A percentile compares a stretch with the other conserved stretches of the same genome.
Conservation (phyloP, 2,888 invertebrate genomes). For the Coelopa pilipes region DNA sequence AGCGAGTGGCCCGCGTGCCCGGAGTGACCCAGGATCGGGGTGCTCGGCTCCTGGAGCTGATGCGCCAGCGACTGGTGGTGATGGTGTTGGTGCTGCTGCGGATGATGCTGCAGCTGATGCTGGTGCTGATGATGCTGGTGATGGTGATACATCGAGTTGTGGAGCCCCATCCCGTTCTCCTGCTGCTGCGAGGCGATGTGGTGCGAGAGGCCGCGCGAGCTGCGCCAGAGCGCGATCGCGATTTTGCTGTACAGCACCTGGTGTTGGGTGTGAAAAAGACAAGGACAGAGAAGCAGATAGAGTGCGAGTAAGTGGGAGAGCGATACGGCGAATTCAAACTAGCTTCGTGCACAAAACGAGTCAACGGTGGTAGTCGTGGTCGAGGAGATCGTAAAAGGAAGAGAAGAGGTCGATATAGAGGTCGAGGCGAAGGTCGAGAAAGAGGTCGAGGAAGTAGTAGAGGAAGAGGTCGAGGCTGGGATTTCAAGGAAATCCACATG, state of each 20-base stretch:
- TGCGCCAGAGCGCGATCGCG: constrained; percentile 85
- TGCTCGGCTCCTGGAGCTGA: constrained; percentile 36
- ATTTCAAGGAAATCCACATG: too few relatives aligned
- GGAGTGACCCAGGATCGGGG: constrained; percentile 44
- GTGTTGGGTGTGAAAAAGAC: constrained; percentile 40
- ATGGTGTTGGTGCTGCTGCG: constrained; percentile 36
- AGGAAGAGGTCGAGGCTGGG: too few relatives aligned
- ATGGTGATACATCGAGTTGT: constrained; percentile 60
- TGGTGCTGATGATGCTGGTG: constrained; percentile 47
- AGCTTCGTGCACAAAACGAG: too few relatives aligned
- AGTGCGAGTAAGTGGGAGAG: too few relatives aligned
- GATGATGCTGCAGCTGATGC: constrained; percentile 47
- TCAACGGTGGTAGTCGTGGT: too few relatives aligned
- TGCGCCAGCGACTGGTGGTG: constrained; percentile 44
- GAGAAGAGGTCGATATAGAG: too few relatives aligned
- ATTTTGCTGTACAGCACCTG: constrained; percentile 85
- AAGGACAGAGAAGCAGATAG: constrained; percentile 11
- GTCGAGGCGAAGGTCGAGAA: too few relatives aligned
- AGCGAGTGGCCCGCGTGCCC: constrained; percentile 48
- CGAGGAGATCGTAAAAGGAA: too few relatives aligned
- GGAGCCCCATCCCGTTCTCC: constrained; percentile 57
- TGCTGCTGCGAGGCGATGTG: constrained; percentile 62
- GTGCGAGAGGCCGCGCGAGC: constrained; percentile 74
- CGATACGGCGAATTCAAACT: too few relatives aligned
- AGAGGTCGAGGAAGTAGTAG: too few relatives aligned